These are phyloP conservation scores for Platyscapa corneri DNA, from an alignment of 1,140 invertebrate genomes.

Conservation along the genomic window DNA sequence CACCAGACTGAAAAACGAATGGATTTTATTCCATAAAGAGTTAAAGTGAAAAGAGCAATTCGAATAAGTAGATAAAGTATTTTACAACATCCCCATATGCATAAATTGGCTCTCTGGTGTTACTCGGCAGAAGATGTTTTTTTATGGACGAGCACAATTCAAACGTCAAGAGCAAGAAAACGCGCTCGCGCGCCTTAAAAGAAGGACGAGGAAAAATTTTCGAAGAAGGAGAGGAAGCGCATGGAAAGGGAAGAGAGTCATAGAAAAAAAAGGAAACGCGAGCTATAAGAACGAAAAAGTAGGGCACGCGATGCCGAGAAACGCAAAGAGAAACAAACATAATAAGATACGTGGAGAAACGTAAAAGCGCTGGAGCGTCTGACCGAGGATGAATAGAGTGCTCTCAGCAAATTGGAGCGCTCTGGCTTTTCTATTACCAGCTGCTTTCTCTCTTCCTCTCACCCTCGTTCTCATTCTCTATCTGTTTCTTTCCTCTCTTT, in stretches of 20 bases:
- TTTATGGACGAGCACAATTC: constrained; percentile 34
- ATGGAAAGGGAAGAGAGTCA: constrained; percentile 11
- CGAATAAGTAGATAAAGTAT: constrained; percentile 39
- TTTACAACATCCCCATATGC: constrained; percentile 9
- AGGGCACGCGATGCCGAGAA: constrained; percentile 36
- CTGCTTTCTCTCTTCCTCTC: background rate
- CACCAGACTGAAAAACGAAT: background rate
- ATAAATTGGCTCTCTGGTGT: background rate
- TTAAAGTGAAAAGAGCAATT: constrained; percentile 23
- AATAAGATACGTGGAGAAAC: constrained; percentile 55
- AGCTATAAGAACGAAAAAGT: constrained; percentile 13
- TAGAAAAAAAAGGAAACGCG: background rate
- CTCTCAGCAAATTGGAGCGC: constrained; percentile 57
- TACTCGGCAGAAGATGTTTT: constrained; percentile 3
- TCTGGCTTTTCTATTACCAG: constrained; percentile 57
- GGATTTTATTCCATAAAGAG: background rate
- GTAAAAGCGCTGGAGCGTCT: constrained; percentile 52
- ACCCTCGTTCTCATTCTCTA: background rate
- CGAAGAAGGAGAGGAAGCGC: constrained; percentile 40
- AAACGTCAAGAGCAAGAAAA: constrained; percentile 47
- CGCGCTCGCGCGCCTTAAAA: background rate
- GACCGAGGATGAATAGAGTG: constrained; percentile 56
- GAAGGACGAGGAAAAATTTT: constrained; percentile 43
- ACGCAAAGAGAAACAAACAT: constrained; percentile 58
- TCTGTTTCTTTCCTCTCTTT: background rate